Evolutionary conservation across 2,797 vertebrate genomes (phyloP), one percentile per base, ranked within the genome.

Genomic region (Poeciliopsis presidionis): DNA sequence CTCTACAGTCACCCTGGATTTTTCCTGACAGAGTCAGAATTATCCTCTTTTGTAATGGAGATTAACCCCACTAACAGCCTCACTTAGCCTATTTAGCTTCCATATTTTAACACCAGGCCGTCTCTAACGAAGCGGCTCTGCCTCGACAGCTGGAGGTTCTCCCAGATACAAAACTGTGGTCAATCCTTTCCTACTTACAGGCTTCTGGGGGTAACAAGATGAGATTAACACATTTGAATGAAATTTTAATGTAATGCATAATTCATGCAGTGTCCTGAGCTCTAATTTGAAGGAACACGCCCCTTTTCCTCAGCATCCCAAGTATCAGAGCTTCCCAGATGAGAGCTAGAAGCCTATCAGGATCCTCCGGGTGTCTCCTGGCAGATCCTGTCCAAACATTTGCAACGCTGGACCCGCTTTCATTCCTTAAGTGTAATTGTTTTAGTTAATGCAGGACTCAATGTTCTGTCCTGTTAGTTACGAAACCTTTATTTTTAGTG

Each of bases 141-240:
- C 85, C 59, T 91, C 72, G 16, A 85, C 84, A 83, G 81, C 86
- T 59, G 75, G 75, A 78, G 74, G 72, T 89, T 86, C 86, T 85
- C 77, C 81, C 75, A 77, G 82, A 92, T 90, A 94, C 88, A 80
- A 89, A 92, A 89, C 79, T 55, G 71, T 86, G 87, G 89, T 91
- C 91, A 92, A 91, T 90, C 91, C 87, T 41, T 74, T 78, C 75
- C 88, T 83, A 81, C 87, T 89, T 90, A 89, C 84, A 86, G 87
- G 90, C 90, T 91, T 94, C 94, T 91, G 93, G 80, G 87, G 90
- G 81, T 95, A 94, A 95, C 92, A 83, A 91, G 91, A 92, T 91
- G 82, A 91, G 93, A 96, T 95, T 93, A 94, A 84, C 82, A 95
- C 89, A 96, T 96, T 94, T 94, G 91, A 94, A 92, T 93, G 86